Conservation (phyloP, 2,797 vertebrate genomes). For the Lophius americanus region DNA sequence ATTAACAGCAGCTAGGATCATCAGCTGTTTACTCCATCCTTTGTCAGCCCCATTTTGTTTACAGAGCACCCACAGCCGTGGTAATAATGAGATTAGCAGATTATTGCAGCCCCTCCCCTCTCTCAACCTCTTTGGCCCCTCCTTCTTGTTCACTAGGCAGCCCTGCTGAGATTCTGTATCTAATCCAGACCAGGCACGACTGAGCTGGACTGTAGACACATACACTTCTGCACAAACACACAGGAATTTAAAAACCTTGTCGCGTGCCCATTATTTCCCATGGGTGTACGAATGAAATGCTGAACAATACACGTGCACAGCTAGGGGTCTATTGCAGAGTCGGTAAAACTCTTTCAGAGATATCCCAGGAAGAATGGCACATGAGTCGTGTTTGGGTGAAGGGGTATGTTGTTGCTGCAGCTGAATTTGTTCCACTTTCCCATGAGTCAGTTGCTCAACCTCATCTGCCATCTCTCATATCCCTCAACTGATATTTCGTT, state of each 20-base stretch:
- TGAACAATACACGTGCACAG: constrained; percentile 32
- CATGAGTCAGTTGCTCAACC: constrained; percentile 30
- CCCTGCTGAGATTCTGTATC: constrained; percentile 32
- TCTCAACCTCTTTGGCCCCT: constrained; percentile 39
- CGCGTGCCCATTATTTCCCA: constrained; percentile 15
- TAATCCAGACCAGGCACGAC: constrained; percentile 55
- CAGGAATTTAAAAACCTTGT: constrained; percentile 26
- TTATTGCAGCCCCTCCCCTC: constrained; percentile 66
- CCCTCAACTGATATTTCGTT: neutral
- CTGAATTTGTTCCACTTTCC: constrained; percentile 41
- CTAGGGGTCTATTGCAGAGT: neutral
- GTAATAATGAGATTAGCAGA: constrained; percentile 84
- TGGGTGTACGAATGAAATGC: constrained; percentile 5
- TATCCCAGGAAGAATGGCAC: constrained; percentile 5
- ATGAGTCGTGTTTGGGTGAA: constrained; percentile 5
- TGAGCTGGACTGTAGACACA: constrained; percentile 27
- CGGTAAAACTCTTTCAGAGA: neutral
- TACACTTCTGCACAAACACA: constrained; percentile 16
- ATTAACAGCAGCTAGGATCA: constrained; percentile 51
- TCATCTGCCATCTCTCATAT: constrained; percentile 21
- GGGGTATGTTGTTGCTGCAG: constrained; percentile 6
- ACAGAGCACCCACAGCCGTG: constrained; percentile 64
- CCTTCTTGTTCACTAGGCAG: constrained; percentile 45
- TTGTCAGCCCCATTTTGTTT: constrained; percentile 70
- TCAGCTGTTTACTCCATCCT: constrained; percentile 76